phyloP scores from a whole-genome alignment of 2,113 vertebrate species.

The Tenebrosternarchus preto region DNA sequence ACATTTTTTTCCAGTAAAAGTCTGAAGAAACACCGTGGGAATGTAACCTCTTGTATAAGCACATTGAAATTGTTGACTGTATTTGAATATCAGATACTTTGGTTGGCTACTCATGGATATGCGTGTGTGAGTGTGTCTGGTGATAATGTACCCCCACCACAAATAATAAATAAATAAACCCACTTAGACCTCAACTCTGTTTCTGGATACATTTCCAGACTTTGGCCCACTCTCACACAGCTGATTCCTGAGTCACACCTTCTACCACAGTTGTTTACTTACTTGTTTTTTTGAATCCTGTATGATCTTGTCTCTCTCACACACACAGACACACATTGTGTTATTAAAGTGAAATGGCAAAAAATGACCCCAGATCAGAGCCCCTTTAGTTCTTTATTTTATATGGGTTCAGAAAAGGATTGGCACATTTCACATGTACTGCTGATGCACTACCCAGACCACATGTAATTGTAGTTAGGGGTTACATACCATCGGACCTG shows the following conservation, averaged over 20 bases:
- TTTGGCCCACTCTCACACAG: neutral
- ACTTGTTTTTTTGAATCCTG: neutral
- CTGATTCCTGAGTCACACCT: slow-evolving; percentile 33
- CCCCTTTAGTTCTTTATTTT: slow-evolving; percentile 11
- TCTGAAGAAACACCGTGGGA: neutral
- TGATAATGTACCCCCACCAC: slow-evolving; percentile 1
- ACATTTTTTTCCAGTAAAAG: slow-evolving; percentile 18
- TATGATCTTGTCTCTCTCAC: neutral
- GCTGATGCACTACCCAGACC: slow-evolving; percentile 34
- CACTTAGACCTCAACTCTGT: too few species aligned
- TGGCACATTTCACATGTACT: slow-evolving; percentile 40
- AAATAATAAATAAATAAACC: neutral
- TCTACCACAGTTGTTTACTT: slow-evolving; percentile 9
- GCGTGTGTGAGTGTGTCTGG: neutral
- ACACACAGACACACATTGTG: too few species aligned
- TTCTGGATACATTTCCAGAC: neutral
- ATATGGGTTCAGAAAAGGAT: neutral
- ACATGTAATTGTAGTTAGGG: slow-evolving; percentile 25
- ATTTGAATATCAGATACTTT: neutral
- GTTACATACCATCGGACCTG: slow-evolving; percentile 27
- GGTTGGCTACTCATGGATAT: neutral
- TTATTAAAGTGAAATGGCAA: neutral
- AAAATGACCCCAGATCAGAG: slow-evolving; percentile 7
- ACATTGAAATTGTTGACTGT: slow-evolving; percentile 2
- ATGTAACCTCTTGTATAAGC: slow-evolving; percentile 5